Evolutionary conservation across 2,113 vertebrate species (phyloP).

Genomic region (Oxygymnocypris stewartii): DNA sequence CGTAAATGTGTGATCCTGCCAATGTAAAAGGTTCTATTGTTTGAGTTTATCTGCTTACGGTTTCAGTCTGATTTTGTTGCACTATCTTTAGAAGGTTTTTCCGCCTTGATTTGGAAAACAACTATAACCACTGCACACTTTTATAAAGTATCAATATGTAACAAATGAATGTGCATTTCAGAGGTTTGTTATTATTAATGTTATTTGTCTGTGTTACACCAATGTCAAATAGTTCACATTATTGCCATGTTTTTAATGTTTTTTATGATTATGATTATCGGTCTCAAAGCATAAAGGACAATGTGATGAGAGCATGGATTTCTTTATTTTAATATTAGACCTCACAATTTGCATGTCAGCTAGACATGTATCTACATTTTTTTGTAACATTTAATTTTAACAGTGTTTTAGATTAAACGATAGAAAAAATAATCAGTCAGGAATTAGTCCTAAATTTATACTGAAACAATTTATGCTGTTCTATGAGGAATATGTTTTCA

Average conservation of each 20-base stretch:
- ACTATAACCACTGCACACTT: neutral
- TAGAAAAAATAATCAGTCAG: neutral
- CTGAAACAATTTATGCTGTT: neutral
- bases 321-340: neutral
- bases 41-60: conserved; percentile 4
- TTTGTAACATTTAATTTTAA: neutral
- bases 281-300: neutral
- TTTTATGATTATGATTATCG: neutral
- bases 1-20: neutral
- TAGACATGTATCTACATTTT: neutral
- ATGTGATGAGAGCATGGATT: neutral
- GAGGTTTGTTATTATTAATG: neutral
- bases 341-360: neutral
- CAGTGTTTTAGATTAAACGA: neutral
- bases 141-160: neutral
- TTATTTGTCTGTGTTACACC: too few relatives aligned
- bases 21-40: conserved; percentile 37
- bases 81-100: conserved; percentile 23
- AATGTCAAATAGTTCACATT: neutral
- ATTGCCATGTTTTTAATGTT: neutral
- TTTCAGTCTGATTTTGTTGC: conserved; percentile 29
- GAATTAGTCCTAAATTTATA: neutral
- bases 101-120: neutral
- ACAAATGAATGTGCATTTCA: neutral
- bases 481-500: neutral